Percentiles rank a stretch among this genome's conserved stretches.
Conservation (phyloP, 2,797 vertebrate species). For the Gymnocypris eckloni region DNA sequence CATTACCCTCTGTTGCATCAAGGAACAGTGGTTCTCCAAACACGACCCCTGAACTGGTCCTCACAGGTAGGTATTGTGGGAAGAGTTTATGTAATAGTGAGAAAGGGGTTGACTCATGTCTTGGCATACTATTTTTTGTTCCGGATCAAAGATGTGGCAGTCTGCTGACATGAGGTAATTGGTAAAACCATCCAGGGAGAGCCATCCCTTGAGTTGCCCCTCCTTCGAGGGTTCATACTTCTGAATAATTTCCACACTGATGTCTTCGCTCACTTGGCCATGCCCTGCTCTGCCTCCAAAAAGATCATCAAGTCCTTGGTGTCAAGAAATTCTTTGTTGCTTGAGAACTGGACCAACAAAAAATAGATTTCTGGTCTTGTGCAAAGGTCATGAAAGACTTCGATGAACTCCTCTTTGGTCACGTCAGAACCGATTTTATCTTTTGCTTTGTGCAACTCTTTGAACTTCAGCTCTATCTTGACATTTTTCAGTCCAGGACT, state of each 20-base stretch:
- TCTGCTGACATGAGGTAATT: conserved; percentile 97
- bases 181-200: conserved; percentile 96
- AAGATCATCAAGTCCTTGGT: conserved; percentile 99
- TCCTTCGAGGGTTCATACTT: conserved; percentile 94
- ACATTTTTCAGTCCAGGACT: conserved; percentile 94
- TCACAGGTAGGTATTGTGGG: conserved; percentile 98
- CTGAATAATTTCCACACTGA: conserved; percentile 93
- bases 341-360: conserved; percentile 98
- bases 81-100: conserved; percentile 98
- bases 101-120: conserved; percentile 96
- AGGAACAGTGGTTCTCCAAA: conserved; percentile 96
- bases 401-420: conserved; percentile 92
- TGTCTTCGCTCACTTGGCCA: conserved; percentile 96
- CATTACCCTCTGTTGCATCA: conserved; percentile 96
- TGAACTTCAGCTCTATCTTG: conserved; percentile 97
- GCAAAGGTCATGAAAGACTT: conserved; percentile 98
- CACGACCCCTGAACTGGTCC: conserved; percentile 97
- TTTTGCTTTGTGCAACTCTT: conserved; percentile 94
- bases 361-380: conserved; percentile 99
- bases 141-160: conserved; percentile 97
- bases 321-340: conserved; percentile 98
- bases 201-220: conserved; percentile 90
- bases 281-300: conserved; percentile 97
- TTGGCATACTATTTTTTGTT: conserved; percentile 95
- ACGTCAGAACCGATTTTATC: conserved; percentile 87